phyloP scores from a whole-genome alignment of 2,113 vertebrate species.

The Ciconia boyciana region DNA sequence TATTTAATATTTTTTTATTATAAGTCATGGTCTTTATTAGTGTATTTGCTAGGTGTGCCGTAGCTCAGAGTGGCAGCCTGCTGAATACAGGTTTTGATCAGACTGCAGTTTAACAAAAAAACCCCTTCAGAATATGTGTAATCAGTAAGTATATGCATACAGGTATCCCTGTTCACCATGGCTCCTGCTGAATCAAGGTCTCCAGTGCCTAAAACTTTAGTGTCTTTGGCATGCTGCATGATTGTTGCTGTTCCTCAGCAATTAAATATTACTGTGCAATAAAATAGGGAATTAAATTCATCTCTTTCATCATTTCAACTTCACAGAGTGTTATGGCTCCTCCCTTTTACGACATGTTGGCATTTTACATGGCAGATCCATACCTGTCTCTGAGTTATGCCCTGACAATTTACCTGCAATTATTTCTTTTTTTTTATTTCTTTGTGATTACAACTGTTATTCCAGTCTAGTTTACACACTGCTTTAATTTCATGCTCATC shows the following conservation, averaged over 20 bases:
- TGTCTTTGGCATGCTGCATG: not conserved
- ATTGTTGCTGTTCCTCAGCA: not conserved
- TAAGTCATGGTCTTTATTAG: not conserved
- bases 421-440: not conserved
- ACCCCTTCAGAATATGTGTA: not conserved
- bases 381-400: not conserved
- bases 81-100: not conserved
- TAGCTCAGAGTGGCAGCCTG: not conserved
- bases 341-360: not conserved
- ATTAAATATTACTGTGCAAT: not conserved
- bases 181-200: not conserved
- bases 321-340: not conserved
- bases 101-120: not conserved
- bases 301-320: not conserved
- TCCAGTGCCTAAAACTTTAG: not conserved
- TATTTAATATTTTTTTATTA: not conserved
- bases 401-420: not conserved
- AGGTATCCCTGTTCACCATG: not conserved
- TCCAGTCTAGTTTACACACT: not conserved
- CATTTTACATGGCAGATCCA: not conserved
- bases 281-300: not conserved
- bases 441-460: not conserved
- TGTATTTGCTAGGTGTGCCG: not conserved
- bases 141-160: not conserved
- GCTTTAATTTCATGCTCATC: not conserved